Evolutionary conservation across 2,888 invertebrate species (phyloP).

Genomic region (Yponomeuta plumbellus): DNA sequence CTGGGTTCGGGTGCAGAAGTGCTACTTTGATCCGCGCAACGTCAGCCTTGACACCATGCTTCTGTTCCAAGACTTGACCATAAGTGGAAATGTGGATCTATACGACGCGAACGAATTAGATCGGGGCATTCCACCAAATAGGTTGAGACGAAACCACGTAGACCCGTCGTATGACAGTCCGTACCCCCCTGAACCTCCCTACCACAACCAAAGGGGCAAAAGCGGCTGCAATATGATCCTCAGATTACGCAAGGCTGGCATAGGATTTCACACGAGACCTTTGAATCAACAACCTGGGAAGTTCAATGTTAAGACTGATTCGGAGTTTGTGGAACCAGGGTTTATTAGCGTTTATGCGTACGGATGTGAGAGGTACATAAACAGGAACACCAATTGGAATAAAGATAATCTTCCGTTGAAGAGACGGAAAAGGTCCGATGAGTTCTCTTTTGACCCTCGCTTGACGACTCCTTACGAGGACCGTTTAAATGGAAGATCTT

Average conservation of each 20-base stretch:
- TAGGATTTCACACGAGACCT: constrained; percentile 85
- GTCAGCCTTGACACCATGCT: constrained; percentile 85
- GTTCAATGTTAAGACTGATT: constrained; percentile 86
- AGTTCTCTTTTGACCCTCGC: constrained; percentile 57
- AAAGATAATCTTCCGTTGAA: constrained; percentile 56
- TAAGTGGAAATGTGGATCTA: constrained; percentile 85
- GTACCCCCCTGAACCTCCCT: constrained; percentile 39
- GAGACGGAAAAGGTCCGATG: constrained; percentile 55
- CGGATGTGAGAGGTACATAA: constrained; percentile 81
- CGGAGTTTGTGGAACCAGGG: constrained; percentile 89
- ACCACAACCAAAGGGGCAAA: constrained; percentile 38
- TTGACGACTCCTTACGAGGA: constrained; percentile 36
- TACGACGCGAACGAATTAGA: constrained; percentile 62
- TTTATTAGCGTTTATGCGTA: constrained; percentile 91
- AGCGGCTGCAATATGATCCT: constrained; percentile 87
- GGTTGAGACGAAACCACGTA: constrained; percentile 47
- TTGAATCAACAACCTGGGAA: constrained; percentile 81
- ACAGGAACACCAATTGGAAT: constrained; percentile 57
- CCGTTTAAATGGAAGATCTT: constrained; percentile 40
- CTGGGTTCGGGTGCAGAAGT: constrained; percentile 86
- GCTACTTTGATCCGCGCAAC: constrained; percentile 84
- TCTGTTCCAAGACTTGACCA: constrained; percentile 86
- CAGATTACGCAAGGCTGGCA: constrained; percentile 84
- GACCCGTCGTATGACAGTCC: constrained; percentile 47
- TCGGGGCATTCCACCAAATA: constrained; percentile 43